These are phyloP conservation scores for Aplidium turbinatum DNA, from an alignment of 23 tunicate genomes.

Conservation along the genomic window DNA sequence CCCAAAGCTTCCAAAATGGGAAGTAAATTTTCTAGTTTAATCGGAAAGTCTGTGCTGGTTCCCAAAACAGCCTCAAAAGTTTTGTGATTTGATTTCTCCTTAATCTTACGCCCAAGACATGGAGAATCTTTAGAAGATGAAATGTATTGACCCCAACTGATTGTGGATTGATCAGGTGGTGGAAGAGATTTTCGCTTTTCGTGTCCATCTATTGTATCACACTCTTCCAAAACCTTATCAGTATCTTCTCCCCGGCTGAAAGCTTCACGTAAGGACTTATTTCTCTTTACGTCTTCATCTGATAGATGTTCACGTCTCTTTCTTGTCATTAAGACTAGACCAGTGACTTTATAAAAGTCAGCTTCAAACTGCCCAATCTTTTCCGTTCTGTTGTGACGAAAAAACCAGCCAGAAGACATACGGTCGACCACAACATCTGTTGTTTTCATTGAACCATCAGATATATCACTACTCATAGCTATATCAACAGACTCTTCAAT, in stretches of 20 bases:
- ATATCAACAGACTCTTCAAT: conserved; percentile 72
- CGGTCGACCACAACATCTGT: conserved; percentile 37
- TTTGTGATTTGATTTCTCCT: conserved; percentile 53
- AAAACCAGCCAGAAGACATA: conserved; percentile 72
- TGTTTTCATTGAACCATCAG: conserved; percentile 74
- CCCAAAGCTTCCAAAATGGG: conserved; percentile 83
- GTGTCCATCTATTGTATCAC: conserved; percentile 31
- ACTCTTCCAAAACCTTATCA: conserved; percentile 56
- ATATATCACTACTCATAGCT: conserved; percentile 78
- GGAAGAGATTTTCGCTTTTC: conserved; percentile 65
- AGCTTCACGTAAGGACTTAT: conserved; percentile 60
- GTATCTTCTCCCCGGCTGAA: conserved; percentile 63
- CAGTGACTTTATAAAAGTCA: conserved; percentile 65
- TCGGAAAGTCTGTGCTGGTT: conserved; percentile 74
- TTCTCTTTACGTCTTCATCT: conserved; percentile 74
- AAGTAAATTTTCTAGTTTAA: conserved; percentile 64
- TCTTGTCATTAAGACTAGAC: conserved; percentile 41
- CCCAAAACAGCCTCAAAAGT: conserved; percentile 71
- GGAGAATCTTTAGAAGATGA: conserved; percentile 9
- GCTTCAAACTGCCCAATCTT: conserved; percentile 67
- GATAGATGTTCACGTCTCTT: conserved; percentile 85
- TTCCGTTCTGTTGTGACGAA: conserved; percentile 63
- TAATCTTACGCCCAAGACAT: conserved; percentile 47
- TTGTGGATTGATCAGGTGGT: conserved; percentile 34
- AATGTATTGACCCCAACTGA: conserved; percentile 65